Evolutionary conservation across 2,797 vertebrate genomes (phyloP).

Genomic region (Cirrhinus mrigala): DNA sequence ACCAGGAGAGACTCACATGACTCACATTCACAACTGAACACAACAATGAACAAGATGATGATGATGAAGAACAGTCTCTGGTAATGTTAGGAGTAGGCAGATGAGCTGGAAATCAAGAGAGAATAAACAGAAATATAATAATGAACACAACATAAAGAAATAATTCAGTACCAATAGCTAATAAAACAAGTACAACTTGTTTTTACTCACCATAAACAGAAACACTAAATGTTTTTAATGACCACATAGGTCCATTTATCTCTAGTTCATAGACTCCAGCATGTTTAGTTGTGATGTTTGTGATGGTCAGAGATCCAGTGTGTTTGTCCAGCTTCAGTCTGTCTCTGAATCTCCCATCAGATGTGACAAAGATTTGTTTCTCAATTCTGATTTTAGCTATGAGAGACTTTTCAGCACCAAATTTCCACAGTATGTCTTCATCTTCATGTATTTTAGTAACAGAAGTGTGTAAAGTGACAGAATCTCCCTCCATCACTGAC

Average conservation of each 20-base stretch:
- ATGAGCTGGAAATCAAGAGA: not conserved
- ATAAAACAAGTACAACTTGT: too few species aligned
- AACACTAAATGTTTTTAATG: too few species aligned
- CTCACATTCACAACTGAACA: too few species aligned
- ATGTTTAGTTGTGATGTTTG: too few species aligned
- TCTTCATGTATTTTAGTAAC: not conserved
- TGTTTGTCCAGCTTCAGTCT: not conserved
- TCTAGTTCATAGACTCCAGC: too few species aligned
- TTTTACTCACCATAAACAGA: not conserved
- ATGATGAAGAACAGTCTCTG: not conserved
- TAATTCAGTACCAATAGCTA: too few species aligned
- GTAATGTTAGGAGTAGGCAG: not conserved
- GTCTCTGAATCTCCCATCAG: not conserved
- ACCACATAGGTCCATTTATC: too few species aligned
- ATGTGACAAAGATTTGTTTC: too few species aligned
- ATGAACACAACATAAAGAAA: too few species aligned
- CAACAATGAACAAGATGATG: not conserved
- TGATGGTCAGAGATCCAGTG: not conserved
- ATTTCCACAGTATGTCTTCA: not conserved
- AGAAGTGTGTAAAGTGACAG: not conserved
- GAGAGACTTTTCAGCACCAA: not conserved
- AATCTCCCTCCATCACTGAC: not conserved
- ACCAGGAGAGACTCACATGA: too few species aligned
- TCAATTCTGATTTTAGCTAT: not conserved
- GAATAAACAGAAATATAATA: not conserved